Base-by-base conservation (phyloP, 2,113 vertebrate species). In the Spheniscus mendiculus region DNA sequence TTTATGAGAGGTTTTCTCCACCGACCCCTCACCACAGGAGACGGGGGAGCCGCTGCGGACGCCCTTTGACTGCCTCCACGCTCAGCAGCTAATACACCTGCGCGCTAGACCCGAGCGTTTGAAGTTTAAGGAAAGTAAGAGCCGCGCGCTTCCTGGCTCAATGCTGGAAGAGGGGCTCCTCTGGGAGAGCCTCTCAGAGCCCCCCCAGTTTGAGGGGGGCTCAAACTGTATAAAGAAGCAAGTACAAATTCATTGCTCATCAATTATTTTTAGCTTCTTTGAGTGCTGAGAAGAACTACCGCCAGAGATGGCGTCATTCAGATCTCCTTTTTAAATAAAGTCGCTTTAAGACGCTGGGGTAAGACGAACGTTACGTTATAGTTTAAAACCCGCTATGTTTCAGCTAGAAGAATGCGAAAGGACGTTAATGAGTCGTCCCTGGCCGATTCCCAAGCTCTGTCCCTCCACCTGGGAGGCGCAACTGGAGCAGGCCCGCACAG, bases 311-410 rank as follows among this genome's bases (percentile, higher is more conserved):
- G 5, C 0, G 4, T 12, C 30, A 61, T 10, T 85, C 47, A 18
- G 18, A 65, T 55, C 23, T 69, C 40, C 55, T 74, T 45, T 27
- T 15, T 16, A 34, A 93, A 11, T 14, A 2, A 40, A 70, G 27
- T 0, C 0, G 10, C 34, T 66, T 86, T 15, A n/a, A 40, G 49
- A 32, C 9, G 12, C 0, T 44, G 15, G 40, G 55, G 25, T 27
- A 38, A 62, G 29, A 18, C 26, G 16, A 42, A 71, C 1, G 2
- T 14, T 29, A 25, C 1, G 1, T 12, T 71, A 29, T 0, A 11
- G 27, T 50, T 70, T 42, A 53, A 83, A 83, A 42, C 13, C 23
- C 8, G 4, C 32, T 15, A 0, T 2, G 12, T 53, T 32, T 69
- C 74, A 36, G 44, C 44, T 11, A 21, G 8, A 55, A 72, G 36